Evolutionary conservation across 2,113 vertebrate species (phyloP), one percentile per base, ranked within the genome.

Genomic region (Fregata magnificens): DNA sequence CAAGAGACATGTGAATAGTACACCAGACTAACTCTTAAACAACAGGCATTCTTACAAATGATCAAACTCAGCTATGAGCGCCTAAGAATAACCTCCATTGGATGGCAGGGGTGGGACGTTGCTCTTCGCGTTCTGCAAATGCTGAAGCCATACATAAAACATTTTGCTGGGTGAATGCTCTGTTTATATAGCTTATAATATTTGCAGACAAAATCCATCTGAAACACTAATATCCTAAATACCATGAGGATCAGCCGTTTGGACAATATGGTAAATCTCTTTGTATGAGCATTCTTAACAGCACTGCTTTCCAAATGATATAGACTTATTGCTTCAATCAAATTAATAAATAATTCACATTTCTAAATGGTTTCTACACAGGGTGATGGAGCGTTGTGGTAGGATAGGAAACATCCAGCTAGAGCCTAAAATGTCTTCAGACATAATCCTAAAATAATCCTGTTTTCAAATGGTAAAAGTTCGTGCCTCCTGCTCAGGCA

Each of bases 401-500:
- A 95, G 84, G 38, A 42, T 84, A 66, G 62, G 63, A 73, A 96
- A 92, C 55, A 86, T 86, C 59, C 66, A 90, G 58, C 44, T 84
- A 71, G 32, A 96, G 69, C 83, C 89, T 88, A 95, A 90, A 78
- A 93, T 52, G 26, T 94, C 93, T 96, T 97, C 72, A 89, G 82
- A 95, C 52, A 71, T 96, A 97, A 96, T 97, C 87, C 84, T 90
- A 76, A 96, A 97, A 88, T 95, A 92, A 98, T 96, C 90, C 86
- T 93, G 36, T 94, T 96, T 97, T 94, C 85, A 94, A 96, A 96
- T 61, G 67, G 95, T 93, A 88, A 85, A 98, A 96, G 96, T 96
- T 97, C 52, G 74, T 97, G 97, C 96, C 93, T 98, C 89, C 95
- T 90, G 95, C 96, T 95, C 93, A 97, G 96, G 88, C 95, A 8